Evolutionary conservation across 2,888 invertebrate genomes (phyloP).

Genomic region (Tetramorium bicarinatum): DNA sequence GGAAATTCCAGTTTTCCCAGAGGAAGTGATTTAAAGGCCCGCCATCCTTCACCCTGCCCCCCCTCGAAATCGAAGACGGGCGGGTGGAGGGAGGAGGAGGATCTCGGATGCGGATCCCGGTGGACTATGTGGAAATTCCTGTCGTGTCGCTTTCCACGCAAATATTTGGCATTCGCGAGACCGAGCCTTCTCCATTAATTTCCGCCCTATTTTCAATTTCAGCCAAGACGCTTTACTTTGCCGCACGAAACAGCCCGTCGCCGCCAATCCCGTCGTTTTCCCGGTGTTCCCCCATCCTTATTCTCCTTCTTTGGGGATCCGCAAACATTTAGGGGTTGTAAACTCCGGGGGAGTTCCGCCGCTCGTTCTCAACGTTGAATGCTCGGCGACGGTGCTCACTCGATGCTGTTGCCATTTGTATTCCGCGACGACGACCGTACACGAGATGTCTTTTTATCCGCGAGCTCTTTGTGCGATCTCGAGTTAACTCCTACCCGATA

Average conservation of each 20-base stretch:
- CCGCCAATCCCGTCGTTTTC: slow-evolving; percentile 34
- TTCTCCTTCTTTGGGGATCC: slow-evolving; percentile 13
- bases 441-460: slow-evolving; percentile 41
- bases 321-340: slow-evolving; percentile 52
- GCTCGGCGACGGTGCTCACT: slow-evolving; percentile 21
- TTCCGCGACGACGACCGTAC: slow-evolving; percentile 49
- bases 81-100: neutral
- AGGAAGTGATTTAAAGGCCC: slow-evolving; percentile 52
- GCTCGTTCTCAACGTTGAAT: slow-evolving; percentile 48
- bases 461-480: neutral
- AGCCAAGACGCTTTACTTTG: slow-evolving; percentile 69
- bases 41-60: neutral
- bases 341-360: slow-evolving; percentile 50
- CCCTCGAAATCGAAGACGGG: neutral
- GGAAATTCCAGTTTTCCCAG: slow-evolving; percentile 49
- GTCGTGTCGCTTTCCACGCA: slow-evolving; percentile 64
- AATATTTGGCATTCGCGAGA: slow-evolving; percentile 77
- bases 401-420: slow-evolving; percentile 66
- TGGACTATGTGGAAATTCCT: slow-evolving; percentile 65
- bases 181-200: slow-evolving; percentile 78
- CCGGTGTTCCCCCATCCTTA: slow-evolving; percentile 10
- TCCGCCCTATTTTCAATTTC: slow-evolving; percentile 79
- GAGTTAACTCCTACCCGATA: slow-evolving; percentile 1
- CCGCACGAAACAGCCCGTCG: slow-evolving; percentile 42
- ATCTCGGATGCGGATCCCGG: slow-evolving; percentile 39